Evolutionary conservation across 2,797 vertebrate species (phyloP), one percentile per base, ranked within the genome.

Genomic region (Emys orbicularis): DNA sequence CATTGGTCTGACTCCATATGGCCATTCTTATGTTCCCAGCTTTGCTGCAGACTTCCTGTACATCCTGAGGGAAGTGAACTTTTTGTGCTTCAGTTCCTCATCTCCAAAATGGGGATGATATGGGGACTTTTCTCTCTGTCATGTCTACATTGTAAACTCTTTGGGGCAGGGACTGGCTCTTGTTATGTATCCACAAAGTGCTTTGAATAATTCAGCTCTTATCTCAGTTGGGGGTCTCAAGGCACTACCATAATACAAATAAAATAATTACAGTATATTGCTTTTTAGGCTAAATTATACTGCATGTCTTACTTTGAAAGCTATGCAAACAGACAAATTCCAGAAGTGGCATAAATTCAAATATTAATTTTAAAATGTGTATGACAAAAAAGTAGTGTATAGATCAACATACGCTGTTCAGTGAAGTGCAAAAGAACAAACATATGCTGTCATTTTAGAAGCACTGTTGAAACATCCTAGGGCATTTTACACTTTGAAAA

Each of bases 401-500:
- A 91, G 94, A 96, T 97, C 94, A 96, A 86, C 91, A 93, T 94
- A 95, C 91, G 89, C 82, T 90, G 95, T 84, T 97, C 95, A 95
- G 80, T 87, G 93, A 87, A 92, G 68, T 94, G 89, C 94, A 95
- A 95, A 97, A 93, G 56, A 95, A 89, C 91, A 96, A 95, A 88
- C 94, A 88, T 94, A 88, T 90, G 92, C 92, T 94, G 90, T 91
- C 93, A 88, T 92, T 96, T 95, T 95, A 95, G 81, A 94, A 96
- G 93, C 79, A 93, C n/a, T 72, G 18, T 9, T 37, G n/a, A 96
- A 97, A 97, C 95, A 97, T 93, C 95, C 92, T 81, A 91, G 94
- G 96, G 95, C 93, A 96, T 97, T 97, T 97, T 96, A 95, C 93
- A 93, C 93, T 97, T 94, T 92, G 93, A 95, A 97, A 96, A 96